phyloP scores from a whole-genome alignment of 2,888 invertebrate species.

The Pyrgus malvae region DNA sequence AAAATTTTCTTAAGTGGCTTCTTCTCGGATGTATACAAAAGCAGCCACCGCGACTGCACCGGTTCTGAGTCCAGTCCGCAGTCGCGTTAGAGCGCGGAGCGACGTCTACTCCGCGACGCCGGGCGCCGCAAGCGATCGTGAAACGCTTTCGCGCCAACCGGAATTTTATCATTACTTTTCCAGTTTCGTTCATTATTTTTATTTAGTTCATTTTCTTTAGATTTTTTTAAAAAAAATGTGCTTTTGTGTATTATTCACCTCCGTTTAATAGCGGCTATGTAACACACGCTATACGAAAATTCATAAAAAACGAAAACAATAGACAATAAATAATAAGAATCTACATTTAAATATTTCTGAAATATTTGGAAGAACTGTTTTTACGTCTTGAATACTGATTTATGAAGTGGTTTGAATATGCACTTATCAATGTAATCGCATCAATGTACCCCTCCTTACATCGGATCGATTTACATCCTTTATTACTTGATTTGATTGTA shows the following conservation, averaged over 20 bases:
- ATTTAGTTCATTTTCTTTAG: background rate
- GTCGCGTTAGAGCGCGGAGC: conserved; percentile 53
- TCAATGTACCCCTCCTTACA: no score
- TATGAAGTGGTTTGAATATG: no score
- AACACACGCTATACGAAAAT: background rate
- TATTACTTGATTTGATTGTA: background rate
- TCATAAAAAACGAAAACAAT: no score
- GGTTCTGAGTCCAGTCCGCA: conserved; percentile 47
- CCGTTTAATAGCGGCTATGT: background rate
- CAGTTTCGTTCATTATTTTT: conserved; percentile 12
- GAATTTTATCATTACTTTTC: conserved; percentile 23
- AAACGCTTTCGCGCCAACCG: conserved; percentile 48
- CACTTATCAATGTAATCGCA: no score
- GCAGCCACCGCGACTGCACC: background rate
- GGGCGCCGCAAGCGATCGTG: conserved; percentile 27
- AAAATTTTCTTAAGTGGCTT: background rate
- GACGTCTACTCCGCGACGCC: conserved; percentile 49
- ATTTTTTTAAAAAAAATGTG: background rate
- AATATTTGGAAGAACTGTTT: no score
- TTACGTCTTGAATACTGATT: no score
- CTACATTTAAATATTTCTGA: no score
- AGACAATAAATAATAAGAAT: no score
- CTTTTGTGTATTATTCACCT: conserved; percentile 8
- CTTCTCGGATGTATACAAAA: background rate
- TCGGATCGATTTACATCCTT: no score